Evolutionary conservation across 2,113 vertebrate genomes (phyloP).

Genomic region (Gavialis gangeticus): DNA sequence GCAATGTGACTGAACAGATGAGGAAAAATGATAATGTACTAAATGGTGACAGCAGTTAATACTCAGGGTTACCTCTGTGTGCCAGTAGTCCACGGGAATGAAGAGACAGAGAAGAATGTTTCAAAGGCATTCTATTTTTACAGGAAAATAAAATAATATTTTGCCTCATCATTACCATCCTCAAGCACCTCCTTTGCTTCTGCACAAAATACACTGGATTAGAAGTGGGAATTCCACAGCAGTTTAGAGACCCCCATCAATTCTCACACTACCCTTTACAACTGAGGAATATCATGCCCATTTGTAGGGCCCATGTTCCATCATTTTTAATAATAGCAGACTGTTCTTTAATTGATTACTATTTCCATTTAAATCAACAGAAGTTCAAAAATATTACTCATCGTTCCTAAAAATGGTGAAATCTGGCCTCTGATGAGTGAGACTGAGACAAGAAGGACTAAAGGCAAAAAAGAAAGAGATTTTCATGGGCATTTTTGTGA

Average conservation of each 20-base stretch:
- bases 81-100: neutral
- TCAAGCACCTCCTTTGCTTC: neutral
- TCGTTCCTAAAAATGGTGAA: neutral
- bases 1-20: neutral
- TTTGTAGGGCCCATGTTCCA: neutral
- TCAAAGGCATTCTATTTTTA: neutral
- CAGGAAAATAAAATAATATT: neutral
- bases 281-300: neutral
- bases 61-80: slow-evolving; percentile 19
- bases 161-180: neutral
- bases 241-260: neutral
- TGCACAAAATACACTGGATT: neutral
- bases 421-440: neutral
- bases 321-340: neutral
- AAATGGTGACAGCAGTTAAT: slow-evolving; percentile 2
- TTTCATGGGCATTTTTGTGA: neutral
- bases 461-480: neutral
- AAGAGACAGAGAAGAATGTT: neutral
- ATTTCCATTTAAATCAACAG: neutral
- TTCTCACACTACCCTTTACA: neutral
- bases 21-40: slow-evolving; percentile 9
- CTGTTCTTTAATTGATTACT: neutral
- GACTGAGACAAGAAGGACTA: neutral
- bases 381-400: neutral
- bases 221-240: neutral